phyloP scores from a whole-genome alignment of 1,140 invertebrate species.

The Drosophila setifemur region DNA sequence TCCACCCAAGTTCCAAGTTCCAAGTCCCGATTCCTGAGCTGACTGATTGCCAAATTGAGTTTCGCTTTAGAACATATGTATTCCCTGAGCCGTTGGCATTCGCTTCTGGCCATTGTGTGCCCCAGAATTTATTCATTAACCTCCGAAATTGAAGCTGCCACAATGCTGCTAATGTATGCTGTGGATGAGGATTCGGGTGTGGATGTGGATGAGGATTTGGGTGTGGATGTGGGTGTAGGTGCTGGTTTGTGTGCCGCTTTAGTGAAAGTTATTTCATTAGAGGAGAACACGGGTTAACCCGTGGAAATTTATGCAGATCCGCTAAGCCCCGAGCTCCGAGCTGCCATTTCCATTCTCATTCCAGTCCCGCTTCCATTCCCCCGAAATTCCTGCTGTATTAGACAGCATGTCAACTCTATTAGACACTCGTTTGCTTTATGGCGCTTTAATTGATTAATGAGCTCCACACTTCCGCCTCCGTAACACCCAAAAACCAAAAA shows the following conservation, averaged over 20 bases:
- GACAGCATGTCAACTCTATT: slow-evolving; percentile 60
- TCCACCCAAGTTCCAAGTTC: too few species aligned
- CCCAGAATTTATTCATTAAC: slow-evolving; percentile 42
- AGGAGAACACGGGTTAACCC: slow-evolving; percentile 7
- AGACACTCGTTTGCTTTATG: slow-evolving; percentile 53
- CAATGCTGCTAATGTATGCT: slow-evolving; percentile 30
- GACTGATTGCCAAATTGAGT: slow-evolving; percentile 58
- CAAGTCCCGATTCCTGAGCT: neutral
- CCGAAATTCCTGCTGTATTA: slow-evolving; percentile 23
- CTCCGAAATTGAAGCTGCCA: slow-evolving; percentile 32
- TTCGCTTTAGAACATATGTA: slow-evolving; percentile 37
- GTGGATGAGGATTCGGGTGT: too few species aligned
- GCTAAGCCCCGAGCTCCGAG: slow-evolving; percentile 22
- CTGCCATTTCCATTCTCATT: neutral
- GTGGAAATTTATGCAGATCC: slow-evolving; percentile 66
- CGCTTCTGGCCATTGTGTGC: slow-evolving; percentile 17
- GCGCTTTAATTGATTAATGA: slow-evolving; percentile 76
- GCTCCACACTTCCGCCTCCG: slow-evolving; percentile 1
- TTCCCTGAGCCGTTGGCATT: too few species aligned
- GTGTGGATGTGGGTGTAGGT: neutral
- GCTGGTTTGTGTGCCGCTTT: slow-evolving; percentile 3
- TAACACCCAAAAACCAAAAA: too few species aligned
- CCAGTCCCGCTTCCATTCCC: neutral
- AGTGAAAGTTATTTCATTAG: slow-evolving; percentile 68
- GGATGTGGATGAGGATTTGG: too few species aligned